Conservation (phyloP, 30 jellyfish, hydroid and myxozoan genomes). For the Catostylus mosaicus region DNA sequence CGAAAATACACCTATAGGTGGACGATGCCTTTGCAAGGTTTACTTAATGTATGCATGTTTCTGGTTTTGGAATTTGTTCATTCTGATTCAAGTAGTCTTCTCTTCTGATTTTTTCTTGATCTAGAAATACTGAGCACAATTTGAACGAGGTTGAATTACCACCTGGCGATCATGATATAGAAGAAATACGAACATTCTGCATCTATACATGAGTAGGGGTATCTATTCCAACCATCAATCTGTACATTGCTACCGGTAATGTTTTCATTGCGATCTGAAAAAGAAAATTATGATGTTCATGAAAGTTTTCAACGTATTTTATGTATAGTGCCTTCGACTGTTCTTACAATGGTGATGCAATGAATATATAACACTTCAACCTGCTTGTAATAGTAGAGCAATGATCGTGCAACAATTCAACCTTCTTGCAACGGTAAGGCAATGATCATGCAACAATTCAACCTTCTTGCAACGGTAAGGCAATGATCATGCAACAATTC, state of each 20-base stretch:
- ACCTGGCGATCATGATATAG: not conserved
- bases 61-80: no score
- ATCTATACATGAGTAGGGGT: conserved; percentile 86
- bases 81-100: not conserved
- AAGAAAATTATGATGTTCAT: not conserved
- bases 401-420: no score
- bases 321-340: not conserved
- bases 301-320: not conserved
- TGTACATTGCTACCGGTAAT: conserved; percentile 97
- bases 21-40: not conserved
- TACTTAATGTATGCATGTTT: not conserved
- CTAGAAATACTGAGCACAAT: not conserved
- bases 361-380: no score
- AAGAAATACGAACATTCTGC: not conserved
- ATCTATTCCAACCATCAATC: conserved; percentile 98
- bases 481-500: no score
- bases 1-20: no score
- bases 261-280: conserved; percentile 95
- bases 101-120: not conserved
- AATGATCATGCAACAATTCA: no score
- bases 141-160: not conserved
- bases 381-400: no score
- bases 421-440: no score
- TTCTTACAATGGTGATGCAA: no score
- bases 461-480: no score